A percentile compares a stretch with the other conserved stretches of the same genome.
Conservation (phyloP, 2,888 invertebrate genomes). For the Pharmacophagus antenor region DNA sequence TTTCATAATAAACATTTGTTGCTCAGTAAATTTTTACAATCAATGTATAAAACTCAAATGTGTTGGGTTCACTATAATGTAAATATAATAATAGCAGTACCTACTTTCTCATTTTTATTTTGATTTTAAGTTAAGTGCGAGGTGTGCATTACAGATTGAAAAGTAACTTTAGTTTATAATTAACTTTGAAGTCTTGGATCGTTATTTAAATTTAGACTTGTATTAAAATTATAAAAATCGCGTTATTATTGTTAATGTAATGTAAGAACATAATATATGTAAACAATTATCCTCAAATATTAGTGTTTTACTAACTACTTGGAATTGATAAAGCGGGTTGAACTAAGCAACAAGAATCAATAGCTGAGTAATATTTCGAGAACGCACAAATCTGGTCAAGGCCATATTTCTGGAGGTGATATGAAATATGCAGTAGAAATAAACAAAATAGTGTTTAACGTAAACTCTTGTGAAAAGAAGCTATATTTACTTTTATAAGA, state of each 20-base stretch:
- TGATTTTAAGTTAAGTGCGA: too few relatives aligned
- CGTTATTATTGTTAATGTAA: too few relatives aligned
- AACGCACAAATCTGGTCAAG: constrained; percentile 16
- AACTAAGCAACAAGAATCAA: constrained; percentile 10
- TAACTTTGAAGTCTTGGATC: not conserved
- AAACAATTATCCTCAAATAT: not conserved
- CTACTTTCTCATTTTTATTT: too few relatives aligned
- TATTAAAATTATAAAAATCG: too few relatives aligned
- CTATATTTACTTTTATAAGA: not conserved
- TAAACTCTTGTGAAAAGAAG: not conserved
- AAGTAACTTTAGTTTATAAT: not conserved
- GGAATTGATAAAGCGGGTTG: constrained; percentile 10
- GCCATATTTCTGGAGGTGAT: not conserved
- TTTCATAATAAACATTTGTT: too few relatives aligned
- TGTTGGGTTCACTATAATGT: too few relatives aligned
- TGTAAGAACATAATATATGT: not conserved
- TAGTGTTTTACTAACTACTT: not conserved
- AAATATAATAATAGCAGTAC: too few relatives aligned
- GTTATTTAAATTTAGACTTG: not conserved
- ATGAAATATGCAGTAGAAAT: not conserved
- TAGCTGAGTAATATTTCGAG: constrained; percentile 22
- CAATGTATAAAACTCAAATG: too few relatives aligned
- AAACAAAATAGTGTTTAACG: not conserved
- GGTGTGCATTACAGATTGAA: too few relatives aligned
- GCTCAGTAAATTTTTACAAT: too few relatives aligned